Base-by-base conservation (phyloP, 2,888 invertebrate species). In the Elegia similella region DNA sequence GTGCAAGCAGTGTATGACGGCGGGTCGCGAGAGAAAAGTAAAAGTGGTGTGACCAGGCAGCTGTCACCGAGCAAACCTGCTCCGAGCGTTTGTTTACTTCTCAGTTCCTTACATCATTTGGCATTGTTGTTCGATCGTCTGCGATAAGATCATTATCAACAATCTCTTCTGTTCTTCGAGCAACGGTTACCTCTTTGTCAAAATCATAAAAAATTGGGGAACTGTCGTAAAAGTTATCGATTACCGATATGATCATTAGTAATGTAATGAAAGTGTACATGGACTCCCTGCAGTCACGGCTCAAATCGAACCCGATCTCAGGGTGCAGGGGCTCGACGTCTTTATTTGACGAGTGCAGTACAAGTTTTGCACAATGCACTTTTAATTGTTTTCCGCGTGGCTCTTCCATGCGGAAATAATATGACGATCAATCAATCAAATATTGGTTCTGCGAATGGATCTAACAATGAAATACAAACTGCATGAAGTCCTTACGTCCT, bases 161-260 rank as follows among this genome's bases (percentile, higher is more conserved):
- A 68, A 46, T 55, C 16, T 46, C 58, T 57, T 55, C 54, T 58
- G 56, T 46, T 42, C 42, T 52, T 59, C 61, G 56, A 59, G 54
- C 53, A 69, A 86, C 82, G 76, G 78, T 79, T 80, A 82, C 80
- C 78, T 84, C 81, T 80, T 84, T 85, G 79, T 86, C 75, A 63
- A 59, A 59, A 64, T 59, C 64, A 62, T 65, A 58, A 61, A 62
- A 73, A 73, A 78, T 76, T 74, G 73, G 78, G 75, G 70, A 70
- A 60, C 56, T 38, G 55, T 60, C 59, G 63, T 61, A 61, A 65
- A 66, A 60, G 63, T 62, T 72, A 76, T 76, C 72, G 68, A 75
- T 73, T 69, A 72, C 66, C 84, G 82, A 85, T 86, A 86, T 85
- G 76, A 88, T 88, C 90, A 89, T 90, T 89, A 89, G 73, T 65